These are phyloP conservation scores for Epizoanthus scotinus DNA, from an alignment of 92 coral and sea anemone species.

Conservation along the genomic window DNA sequence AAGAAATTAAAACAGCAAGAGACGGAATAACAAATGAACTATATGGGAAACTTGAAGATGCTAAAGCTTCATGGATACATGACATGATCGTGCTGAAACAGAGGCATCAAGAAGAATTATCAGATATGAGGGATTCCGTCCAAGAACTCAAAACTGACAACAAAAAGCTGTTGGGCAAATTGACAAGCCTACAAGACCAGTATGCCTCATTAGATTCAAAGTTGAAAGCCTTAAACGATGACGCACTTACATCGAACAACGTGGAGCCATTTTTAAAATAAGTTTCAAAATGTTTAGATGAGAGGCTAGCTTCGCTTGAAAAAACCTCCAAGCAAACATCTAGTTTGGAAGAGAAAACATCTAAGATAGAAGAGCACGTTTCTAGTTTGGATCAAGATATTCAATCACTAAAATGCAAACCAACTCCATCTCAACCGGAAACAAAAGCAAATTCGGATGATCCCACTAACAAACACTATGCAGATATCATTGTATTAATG, in stretches of 20 bases:
- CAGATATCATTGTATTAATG: neutral
- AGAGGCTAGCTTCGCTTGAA: neutral
- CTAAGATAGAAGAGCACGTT: neutral
- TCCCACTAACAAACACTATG: neutral
- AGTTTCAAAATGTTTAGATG: neutral
- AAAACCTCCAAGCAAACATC: neutral
- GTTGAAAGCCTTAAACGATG: neutral
- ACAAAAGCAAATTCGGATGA: neutral
- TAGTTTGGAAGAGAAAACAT: neutral
- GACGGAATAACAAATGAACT: constrained; percentile 2
- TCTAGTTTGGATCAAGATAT: neutral
- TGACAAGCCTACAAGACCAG: constrained; percentile 4
- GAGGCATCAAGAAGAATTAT: constrained; percentile 3
- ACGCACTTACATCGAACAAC: too few relatives aligned
- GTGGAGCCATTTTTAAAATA: too few relatives aligned
- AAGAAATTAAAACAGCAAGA: neutral
- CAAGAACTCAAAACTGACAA: neutral
- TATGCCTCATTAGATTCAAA: neutral
- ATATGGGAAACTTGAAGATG: neutral
- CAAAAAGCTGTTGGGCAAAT: neutral
- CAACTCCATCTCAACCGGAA: neutral
- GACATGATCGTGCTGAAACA: neutral
- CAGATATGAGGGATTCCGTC: neutral
- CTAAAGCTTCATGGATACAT: neutral
- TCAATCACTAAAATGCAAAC: neutral